These are phyloP conservation scores for Lichenostomus cassidix DNA, from an alignment of 2,113 vertebrate species.

Conservation along the genomic window DNA sequence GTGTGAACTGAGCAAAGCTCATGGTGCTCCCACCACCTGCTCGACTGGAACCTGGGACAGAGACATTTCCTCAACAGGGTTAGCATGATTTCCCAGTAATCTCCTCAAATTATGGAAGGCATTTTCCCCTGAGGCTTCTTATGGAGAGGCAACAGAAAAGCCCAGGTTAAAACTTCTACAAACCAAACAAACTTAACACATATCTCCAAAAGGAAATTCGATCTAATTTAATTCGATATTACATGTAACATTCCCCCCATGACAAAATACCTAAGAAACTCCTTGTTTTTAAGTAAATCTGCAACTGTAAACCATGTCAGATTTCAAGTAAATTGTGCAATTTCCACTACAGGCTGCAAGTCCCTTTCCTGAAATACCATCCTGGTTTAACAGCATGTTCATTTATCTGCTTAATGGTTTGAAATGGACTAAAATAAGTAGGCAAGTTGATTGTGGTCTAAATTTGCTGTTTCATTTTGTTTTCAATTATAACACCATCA, in stretches of 20 bases:
- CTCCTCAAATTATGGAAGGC: background rate
- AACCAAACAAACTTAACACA: background rate
- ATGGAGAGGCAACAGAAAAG: background rate
- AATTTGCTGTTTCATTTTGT: conserved; percentile 16
- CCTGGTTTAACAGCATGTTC: background rate
- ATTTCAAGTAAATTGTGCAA: background rate
- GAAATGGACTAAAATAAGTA: background rate
- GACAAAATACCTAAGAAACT: background rate
- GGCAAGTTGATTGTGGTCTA: background rate
- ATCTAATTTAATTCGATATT: background rate
- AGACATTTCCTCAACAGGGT: background rate
- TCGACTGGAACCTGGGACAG: background rate
- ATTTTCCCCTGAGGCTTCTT: background rate
- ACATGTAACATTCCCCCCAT: background rate
- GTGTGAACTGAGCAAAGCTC: background rate
- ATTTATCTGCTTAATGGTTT: background rate
- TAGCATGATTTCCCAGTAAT: background rate
- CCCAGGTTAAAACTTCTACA: background rate
- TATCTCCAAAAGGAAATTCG: background rate
- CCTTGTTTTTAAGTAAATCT: background rate
- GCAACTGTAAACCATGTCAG: background rate
- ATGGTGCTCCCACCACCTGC: rapidly evolving
- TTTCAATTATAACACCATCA: conserved; percentile 38
- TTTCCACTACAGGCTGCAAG: background rate
- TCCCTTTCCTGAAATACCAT: background rate